Evolutionary conservation across 2,797 vertebrate genomes (phyloP), one percentile per base, ranked within the genome.

Genomic region (Pseudochirops corinnae): DNA sequence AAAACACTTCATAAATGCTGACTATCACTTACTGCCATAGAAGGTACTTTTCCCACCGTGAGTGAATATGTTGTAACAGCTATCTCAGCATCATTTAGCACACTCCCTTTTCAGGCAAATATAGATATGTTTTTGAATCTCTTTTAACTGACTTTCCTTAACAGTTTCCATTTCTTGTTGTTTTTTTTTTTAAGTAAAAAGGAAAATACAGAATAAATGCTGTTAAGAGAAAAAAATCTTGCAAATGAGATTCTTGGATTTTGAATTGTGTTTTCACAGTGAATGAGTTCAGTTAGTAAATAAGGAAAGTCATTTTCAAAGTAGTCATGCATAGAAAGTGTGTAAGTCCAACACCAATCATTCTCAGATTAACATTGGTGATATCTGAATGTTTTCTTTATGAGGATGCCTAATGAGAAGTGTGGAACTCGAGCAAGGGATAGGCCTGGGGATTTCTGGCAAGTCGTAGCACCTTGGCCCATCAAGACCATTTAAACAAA

Each of bases 41-140:
- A 55, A 92, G 9, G 18, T 91, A 96, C 98, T 97, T 97, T 97
- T 96, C 82, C 46, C 94, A 82, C 96, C 97, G 96, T 93, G 98
- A 98, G 95, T 97, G 90, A 90, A 93, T 97, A 55, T 90, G 52
- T 93, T 97, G 92, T 96, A 95, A 91, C 91, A 96, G 74, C 94
- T 96, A 95, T 96, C 97, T 97, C 96, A 52, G 95, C 94, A 98
- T 97, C 95, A 55, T 39, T 90, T 94, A 94, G 55, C 28, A 82
- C 21, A 93, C 52, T 95, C 18, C 56, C 14, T 57, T 94, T 29
- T 94, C 14, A 29, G 90, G 55, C 55, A 53, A 93, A 93, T 95
- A 91, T 92, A 90, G 91, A 92, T 50, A 60, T 14, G 39, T 95
- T 94, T 95, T 39, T 31, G 90, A 46, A 31, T 96, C 95, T 93